Evolutionary conservation across 2,113 vertebrate species (phyloP).

Genomic region (Dasyprocta punctata): DNA sequence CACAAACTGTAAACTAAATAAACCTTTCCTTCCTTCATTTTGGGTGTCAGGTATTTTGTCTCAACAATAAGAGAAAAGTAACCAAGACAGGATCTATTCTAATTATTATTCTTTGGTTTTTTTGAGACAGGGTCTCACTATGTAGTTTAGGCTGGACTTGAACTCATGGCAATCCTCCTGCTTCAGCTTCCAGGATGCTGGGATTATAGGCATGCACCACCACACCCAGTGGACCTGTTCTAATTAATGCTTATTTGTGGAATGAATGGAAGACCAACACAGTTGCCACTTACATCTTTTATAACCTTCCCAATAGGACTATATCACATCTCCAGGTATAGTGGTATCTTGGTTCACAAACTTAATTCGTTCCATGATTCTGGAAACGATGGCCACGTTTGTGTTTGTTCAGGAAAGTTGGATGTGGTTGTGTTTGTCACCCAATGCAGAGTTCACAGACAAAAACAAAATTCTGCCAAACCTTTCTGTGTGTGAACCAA

Average conservation of each 20-base stretch:
- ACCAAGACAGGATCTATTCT: not conserved
- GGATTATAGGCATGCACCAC: not conserved
- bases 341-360: not conserved
- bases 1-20: too few relatives aligned
- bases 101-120: not conserved
- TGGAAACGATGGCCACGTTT: not conserved
- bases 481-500: not conserved
- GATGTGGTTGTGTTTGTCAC: not conserved
- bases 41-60: too few relatives aligned
- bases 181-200: not conserved
- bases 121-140: not conserved
- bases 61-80: too few relatives aligned
- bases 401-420: not conserved
- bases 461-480: not conserved
- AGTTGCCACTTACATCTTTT: not conserved
- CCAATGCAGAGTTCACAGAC: not conserved
- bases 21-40: too few relatives aligned
- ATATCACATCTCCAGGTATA: not conserved
- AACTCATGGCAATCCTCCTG: not conserved
- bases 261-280: not conserved
- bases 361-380: not conserved
- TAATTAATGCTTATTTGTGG: not conserved
- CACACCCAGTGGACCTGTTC: not conserved
- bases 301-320: not conserved
- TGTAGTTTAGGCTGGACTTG: not conserved